These are phyloP conservation scores for Cataglyphis hispanica DNA, from an alignment of 1,140 invertebrate genomes.

Conservation along the genomic window DNA sequence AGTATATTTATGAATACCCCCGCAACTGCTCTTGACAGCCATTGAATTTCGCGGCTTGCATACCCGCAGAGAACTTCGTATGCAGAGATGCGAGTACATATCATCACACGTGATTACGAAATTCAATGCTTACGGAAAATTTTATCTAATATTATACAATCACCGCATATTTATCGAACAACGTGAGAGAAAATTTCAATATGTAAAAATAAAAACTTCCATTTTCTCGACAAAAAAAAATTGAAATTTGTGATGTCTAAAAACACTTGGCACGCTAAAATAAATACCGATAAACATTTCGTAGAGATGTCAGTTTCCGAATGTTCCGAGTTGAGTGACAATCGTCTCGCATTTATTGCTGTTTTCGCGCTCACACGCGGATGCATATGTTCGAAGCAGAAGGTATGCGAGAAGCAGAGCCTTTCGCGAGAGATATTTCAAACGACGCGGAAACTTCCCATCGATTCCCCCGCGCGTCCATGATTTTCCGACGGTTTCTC, in stretches of 20 bases:
- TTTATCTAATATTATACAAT: no score
- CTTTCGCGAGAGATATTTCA: conserved; percentile 5
- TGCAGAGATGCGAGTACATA: background rate
- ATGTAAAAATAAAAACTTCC: no score
- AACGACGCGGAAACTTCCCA: conserved; percentile 51
- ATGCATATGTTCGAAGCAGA: background rate
- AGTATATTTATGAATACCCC: conserved; percentile 58
- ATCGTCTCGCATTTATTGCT: no score
- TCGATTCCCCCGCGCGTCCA: conserved; percentile 48
- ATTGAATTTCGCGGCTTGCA: conserved; percentile 60
- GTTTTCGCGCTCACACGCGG: background rate
- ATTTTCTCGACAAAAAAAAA: no score
- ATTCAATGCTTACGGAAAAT: background rate
- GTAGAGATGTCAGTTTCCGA: no score
- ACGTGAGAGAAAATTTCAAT: no score
- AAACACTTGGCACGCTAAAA: no score
- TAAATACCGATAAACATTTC: no score
- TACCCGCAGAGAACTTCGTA: background rate
- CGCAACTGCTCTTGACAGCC: conserved; percentile 70
- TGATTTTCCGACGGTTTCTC: conserved; percentile 38
- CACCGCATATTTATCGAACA: background rate
- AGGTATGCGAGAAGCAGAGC: no score
- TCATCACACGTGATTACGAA: conserved; percentile 20
- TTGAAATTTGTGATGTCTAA: no score
- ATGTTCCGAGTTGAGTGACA: no score